These are phyloP conservation scores for Zelleria hepariella DNA, from an alignment of 2,888 invertebrate species.

Conservation along the genomic window DNA sequence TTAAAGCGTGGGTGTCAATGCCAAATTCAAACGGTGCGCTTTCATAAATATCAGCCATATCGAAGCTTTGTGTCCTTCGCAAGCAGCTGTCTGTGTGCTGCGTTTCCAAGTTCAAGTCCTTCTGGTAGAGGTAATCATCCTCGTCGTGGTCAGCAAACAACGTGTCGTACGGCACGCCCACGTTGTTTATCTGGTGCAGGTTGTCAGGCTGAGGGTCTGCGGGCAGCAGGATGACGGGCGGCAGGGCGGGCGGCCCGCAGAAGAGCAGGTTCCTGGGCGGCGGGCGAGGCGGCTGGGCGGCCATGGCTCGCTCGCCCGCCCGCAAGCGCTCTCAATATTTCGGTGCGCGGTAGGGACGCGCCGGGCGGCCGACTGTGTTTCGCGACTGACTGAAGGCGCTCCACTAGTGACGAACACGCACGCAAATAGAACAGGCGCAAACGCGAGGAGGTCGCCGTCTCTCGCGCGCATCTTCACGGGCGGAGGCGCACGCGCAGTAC, in stretches of 20 bases:
- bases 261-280: slow-evolving; percentile 66
- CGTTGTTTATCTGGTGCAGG: slow-evolving; percentile 63
- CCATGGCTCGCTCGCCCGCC: slow-evolving; percentile 54
- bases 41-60: slow-evolving; percentile 48
- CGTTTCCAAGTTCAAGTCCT: slow-evolving; percentile 27
- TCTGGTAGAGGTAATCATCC: slow-evolving; percentile 22
- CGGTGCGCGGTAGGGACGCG: slow-evolving; percentile 53
- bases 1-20: slow-evolving; percentile 32
- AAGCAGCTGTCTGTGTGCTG: slow-evolving; percentile 35
- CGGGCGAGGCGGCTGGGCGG: slow-evolving; percentile 64
- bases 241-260: slow-evolving; percentile 58
- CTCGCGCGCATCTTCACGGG: slow-evolving; percentile 70
- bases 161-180: slow-evolving; percentile 43
- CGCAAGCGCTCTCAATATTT: slow-evolving; percentile 46
- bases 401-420: slow-evolving; percentile 66
- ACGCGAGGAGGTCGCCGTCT: slow-evolving; percentile 69
- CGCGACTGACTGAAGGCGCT: slow-evolving; percentile 70
- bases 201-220: slow-evolving; percentile 39
- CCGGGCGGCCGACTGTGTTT: slow-evolving; percentile 64
- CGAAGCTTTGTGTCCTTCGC: slow-evolving; percentile 60
- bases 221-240: slow-evolving; percentile 65
- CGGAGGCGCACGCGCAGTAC: slow-evolving; percentile 66
- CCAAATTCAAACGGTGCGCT: slow-evolving; percentile 33
- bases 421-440: slow-evolving; percentile 70
- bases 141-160: slow-evolving; percentile 35